phyloP scores from a whole-genome alignment of 2,113 vertebrate species.

The Pygoscelis adeliae region DNA sequence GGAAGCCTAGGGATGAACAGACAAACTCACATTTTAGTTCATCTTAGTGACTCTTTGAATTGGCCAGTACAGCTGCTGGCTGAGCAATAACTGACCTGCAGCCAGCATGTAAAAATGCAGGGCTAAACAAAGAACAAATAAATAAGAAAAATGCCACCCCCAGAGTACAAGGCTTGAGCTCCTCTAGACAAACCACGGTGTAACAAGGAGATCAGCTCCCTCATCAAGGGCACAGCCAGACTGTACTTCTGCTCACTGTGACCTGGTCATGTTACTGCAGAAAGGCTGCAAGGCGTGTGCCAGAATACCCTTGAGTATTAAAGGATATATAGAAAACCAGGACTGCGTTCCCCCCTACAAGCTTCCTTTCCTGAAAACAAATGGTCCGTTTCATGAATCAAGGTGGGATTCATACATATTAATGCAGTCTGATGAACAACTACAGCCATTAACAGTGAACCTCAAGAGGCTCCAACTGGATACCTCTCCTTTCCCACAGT shows the following conservation, averaged over 20 bases:
- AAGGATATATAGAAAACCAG: not conserved
- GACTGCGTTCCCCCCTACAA: not conserved
- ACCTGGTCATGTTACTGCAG: not conserved
- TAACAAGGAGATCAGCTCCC: not conserved
- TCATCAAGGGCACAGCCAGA: not conserved
- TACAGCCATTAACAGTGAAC: not conserved
- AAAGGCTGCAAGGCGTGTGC: not conserved
- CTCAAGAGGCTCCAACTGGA: not conserved
- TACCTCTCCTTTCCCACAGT: not conserved
- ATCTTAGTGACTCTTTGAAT: not conserved
- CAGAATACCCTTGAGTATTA: not conserved
- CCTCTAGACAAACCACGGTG: not conserved
- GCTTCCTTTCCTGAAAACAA: not conserved
- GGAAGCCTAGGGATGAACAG: not conserved
- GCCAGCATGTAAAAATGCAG: not conserved
- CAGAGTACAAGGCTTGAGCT: not conserved
- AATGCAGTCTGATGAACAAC: not conserved
- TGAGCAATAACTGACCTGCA: constrained; percentile 6
- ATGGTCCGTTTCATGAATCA: not conserved
- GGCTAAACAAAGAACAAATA: constrained; percentile 7
- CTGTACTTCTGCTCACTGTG: not conserved
- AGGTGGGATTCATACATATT: not conserved
- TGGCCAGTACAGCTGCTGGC: constrained; percentile 29
- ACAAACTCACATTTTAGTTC: not conserved
- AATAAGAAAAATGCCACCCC: constrained; percentile 30